Percentiles rank a stretch among this genome's conserved stretches.
phyloP scores from a whole-genome alignment of 35 echinoderm and acorn worm genomes.

The Heliocidaris tuberculata region DNA sequence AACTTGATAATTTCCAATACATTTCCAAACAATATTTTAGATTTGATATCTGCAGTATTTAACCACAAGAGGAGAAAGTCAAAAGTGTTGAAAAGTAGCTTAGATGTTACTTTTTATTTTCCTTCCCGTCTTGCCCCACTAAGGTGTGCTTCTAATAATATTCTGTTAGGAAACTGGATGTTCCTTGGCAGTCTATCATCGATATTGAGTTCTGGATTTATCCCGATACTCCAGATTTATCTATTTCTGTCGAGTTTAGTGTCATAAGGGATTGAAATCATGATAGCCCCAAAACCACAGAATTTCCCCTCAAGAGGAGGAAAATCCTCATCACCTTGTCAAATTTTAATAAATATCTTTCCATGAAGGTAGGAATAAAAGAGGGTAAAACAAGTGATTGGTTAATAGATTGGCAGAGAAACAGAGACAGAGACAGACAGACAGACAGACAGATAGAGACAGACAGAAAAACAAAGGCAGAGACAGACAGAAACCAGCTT shows the following conservation, averaged over 20 bases:
- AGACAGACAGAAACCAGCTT: not conserved
- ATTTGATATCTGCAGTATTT: not conserved
- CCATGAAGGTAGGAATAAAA: not conserved
- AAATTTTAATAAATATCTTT: not conserved
- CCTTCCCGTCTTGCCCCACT: not conserved
- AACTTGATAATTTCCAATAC: too few relatives aligned
- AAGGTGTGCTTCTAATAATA: not conserved
- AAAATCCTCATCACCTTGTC: not conserved
- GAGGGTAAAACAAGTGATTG: not conserved
- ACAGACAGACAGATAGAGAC: not conserved
- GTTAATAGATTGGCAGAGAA: not conserved
- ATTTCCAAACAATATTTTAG: not conserved
- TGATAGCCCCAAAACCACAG: not conserved
- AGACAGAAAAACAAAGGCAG: not conserved
- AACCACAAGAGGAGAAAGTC: not conserved
- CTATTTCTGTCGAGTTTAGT: not conserved
- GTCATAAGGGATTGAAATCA: constrained; percentile 1
- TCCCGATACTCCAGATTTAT: not conserved
- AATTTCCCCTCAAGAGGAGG: not conserved
- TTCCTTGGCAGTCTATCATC: not conserved
- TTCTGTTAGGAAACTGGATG: not conserved
- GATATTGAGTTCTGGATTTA: not conserved
- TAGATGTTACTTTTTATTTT: not conserved
- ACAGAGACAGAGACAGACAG: not conserved
- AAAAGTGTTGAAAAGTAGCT: not conserved